Evolutionary conservation across 2,888 invertebrate species (phyloP).

Genomic region (Luffia ferchaultella): DNA sequence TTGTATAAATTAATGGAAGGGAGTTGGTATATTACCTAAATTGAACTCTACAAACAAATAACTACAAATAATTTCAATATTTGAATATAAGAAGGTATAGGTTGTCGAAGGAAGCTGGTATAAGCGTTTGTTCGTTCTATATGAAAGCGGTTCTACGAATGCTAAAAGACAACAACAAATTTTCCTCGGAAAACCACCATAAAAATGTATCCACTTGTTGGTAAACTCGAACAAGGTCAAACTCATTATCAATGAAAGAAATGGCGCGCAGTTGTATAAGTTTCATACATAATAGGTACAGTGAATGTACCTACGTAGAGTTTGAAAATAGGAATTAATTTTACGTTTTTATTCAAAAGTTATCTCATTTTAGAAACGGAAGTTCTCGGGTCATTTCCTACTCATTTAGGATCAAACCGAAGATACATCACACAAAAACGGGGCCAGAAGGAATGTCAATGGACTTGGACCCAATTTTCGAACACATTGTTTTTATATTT

Average conservation of each 20-base stretch:
- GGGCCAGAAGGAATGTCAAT: not conserved
- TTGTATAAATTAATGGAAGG: too few species aligned
- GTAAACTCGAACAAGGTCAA: not conserved
- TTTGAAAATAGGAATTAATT: not conserved
- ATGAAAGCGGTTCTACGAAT: too few species aligned
- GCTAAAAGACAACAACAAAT: too few species aligned
- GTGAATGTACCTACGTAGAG: not conserved
- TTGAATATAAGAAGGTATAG: too few species aligned
- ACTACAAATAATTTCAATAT: too few species aligned
- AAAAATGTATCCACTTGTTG: not conserved
- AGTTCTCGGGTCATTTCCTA: not conserved
- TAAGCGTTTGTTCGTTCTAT: too few species aligned
- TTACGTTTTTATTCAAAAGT: not conserved
- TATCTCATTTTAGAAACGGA: not conserved
- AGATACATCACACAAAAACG: not conserved
- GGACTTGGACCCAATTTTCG: not conserved
- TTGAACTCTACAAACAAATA: too few species aligned
- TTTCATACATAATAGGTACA: not conserved
- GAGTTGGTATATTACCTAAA: too few species aligned
- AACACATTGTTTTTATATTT: not conserved
- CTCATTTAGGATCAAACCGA: not conserved
- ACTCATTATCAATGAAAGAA: not conserved
- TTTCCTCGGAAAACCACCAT: too few species aligned
- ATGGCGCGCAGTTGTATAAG: not conserved
- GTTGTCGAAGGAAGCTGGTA: too few species aligned